These are phyloP conservation scores for Ips nitidus DNA, from an alignment of 1,140 invertebrate genomes.

Conservation along the genomic window DNA sequence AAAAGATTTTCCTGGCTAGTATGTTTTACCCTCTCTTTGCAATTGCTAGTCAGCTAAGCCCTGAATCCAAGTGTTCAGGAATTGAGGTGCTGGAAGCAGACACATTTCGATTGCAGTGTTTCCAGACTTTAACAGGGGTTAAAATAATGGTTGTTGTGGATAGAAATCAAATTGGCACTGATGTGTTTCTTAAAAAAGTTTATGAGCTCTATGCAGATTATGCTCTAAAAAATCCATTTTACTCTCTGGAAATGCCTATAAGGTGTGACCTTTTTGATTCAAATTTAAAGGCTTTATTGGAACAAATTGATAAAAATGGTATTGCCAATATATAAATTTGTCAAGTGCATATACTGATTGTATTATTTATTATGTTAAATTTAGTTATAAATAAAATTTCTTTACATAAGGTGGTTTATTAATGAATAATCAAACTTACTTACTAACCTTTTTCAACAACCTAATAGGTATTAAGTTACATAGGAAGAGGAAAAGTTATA, in stretches of 20 bases:
- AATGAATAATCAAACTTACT: no score
- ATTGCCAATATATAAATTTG: constrained; percentile 62
- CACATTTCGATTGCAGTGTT: constrained; percentile 95
- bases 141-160: constrained; percentile 97
- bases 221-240: constrained; percentile 99
- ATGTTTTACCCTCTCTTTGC: constrained; percentile 96
- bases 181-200: constrained; percentile 86
- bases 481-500: no score
- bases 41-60: constrained; percentile 95
- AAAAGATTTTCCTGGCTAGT: constrained; percentile 93
- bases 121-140: constrained; percentile 95
- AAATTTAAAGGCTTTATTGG: constrained; percentile 84
- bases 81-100: constrained; percentile 96
- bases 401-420: no score
- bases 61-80: constrained; percentile 91
- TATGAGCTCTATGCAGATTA: constrained; percentile 98
- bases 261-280: constrained; percentile 95
- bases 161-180: constrained; percentile 79
- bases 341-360: background rate
- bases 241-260: constrained; percentile 98
- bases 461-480: no score
- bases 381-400: no score
- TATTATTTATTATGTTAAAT: background rate
- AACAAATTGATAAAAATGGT: constrained; percentile 83
- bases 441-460: no score